A percentile compares a stretch with the other conserved stretches of the same genome.
Conservation (phyloP, 2,797 vertebrate species). For the Rhinogobio ventralis region DNA sequence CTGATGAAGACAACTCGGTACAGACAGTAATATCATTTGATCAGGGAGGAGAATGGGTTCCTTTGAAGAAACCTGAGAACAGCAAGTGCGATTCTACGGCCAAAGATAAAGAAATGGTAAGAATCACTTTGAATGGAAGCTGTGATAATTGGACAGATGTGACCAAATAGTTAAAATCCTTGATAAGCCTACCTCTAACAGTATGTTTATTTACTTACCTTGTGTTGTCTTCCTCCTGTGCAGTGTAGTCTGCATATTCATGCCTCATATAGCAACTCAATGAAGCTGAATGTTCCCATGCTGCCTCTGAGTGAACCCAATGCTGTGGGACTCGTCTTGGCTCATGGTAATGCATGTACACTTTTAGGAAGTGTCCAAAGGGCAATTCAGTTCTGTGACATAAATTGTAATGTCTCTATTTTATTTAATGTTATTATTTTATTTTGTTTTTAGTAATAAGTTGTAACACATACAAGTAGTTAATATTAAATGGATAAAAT, state of each 20-base stretch:
- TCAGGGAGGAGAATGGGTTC: constrained; percentile 91
- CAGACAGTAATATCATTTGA: constrained; percentile 93
- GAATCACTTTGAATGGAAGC: constrained; percentile 1
- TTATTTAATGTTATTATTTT: not conserved
- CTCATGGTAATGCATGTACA: constrained; percentile 83
- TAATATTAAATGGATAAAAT: not conserved
- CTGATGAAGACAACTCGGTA: constrained; percentile 84
- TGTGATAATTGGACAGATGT: constrained; percentile 4
- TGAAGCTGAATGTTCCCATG: constrained; percentile 89
- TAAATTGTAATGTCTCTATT: not conserved
- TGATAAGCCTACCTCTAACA: not conserved
- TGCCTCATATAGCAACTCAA: constrained; percentile 88
- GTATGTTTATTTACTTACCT: constrained; percentile 21
- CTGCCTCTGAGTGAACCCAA: constrained; percentile 89
- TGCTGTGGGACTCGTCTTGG: constrained; percentile 92
- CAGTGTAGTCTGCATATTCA: constrained; percentile 97
- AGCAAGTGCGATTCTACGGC: constrained; percentile 86
- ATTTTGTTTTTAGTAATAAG: not conserved
- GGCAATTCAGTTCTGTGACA: not conserved
- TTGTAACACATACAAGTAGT: not conserved
- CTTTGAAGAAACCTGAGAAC: constrained; percentile 86
- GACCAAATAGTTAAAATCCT: not conserved
- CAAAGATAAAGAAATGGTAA: constrained; percentile 86
- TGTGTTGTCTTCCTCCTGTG: constrained; percentile 47
- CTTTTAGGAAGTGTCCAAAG: not conserved